phyloP scores from a whole-genome alignment of 2,888 invertebrate species.

The Pantelozetes paolii region DNA sequence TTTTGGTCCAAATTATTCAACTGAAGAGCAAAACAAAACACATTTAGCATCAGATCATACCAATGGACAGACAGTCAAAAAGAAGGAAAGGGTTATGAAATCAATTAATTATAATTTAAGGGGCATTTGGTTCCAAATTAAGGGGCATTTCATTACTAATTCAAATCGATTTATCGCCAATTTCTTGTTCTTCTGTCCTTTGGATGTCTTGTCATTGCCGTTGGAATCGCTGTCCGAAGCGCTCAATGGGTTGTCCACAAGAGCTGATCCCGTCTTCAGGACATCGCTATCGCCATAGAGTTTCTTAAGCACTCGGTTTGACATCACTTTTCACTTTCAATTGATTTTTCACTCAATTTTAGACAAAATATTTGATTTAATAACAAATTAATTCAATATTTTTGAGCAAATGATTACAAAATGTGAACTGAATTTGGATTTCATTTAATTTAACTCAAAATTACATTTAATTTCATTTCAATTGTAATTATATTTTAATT shows the following conservation, averaged over 20 bases:
- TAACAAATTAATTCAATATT: no score
- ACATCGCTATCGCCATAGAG: slow-evolving; percentile 57
- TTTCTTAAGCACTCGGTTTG: slow-evolving; percentile 51
- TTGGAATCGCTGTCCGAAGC: slow-evolving; percentile 49
- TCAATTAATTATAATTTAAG: no score
- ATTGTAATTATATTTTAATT: no score
- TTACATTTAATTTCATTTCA: not conserved
- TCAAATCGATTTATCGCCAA: slow-evolving; percentile 61
- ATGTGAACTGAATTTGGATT: no score
- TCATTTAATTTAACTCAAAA: not conserved
- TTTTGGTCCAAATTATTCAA: slow-evolving; percentile 26
- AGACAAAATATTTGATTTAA: no score
- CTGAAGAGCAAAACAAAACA: not conserved
- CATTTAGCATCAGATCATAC: not conserved
- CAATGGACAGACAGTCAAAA: not conserved
- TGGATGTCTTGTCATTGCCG: slow-evolving; percentile 46
- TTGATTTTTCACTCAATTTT: no score
- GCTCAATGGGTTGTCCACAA: slow-evolving; percentile 57
- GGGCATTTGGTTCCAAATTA: no score
- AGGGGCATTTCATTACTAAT: slow-evolving; percentile 57
- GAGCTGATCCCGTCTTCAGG: not conserved
- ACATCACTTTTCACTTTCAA: slow-evolving; percentile 46
- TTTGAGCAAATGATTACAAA: no score
- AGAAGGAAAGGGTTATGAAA: not conserved
- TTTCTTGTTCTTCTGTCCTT: slow-evolving; percentile 46